phyloP scores from a whole-genome alignment of 2,888 invertebrate genomes.

The Brassicogethes aeneus region DNA sequence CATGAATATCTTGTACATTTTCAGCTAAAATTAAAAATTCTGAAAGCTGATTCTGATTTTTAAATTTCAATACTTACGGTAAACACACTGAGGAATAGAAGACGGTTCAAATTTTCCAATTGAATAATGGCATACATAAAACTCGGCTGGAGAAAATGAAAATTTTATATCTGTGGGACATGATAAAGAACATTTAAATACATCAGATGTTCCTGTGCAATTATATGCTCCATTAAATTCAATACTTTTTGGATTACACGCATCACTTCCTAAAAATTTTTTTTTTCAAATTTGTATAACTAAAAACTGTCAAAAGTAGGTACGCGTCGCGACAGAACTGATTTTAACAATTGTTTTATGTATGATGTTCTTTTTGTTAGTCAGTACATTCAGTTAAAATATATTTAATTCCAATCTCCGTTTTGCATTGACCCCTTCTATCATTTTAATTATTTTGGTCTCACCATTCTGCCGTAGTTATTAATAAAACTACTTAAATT shows the following conservation, averaged over 20 bases:
- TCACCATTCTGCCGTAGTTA: no score
- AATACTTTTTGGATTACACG: constrained; percentile 53
- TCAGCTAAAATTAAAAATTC: constrained; percentile 19
- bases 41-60: no score
- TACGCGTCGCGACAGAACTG: no score
- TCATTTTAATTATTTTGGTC: no score
- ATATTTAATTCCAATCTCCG: no score
- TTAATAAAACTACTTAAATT: no score
- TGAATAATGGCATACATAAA: constrained; percentile 59
- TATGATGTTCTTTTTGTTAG: no score
- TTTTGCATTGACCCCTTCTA: no score
- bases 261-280: constrained; percentile 48
- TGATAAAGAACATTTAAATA: constrained; percentile 53
- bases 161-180: constrained; percentile 60
- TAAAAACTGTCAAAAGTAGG: no score
- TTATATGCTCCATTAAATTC: constrained; percentile 70
- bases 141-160: constrained; percentile 48
- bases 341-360: no score
- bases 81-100: constrained; percentile 65
- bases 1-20: constrained; percentile 21
- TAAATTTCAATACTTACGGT: constrained; percentile 40
- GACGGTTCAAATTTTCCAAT: constrained; percentile 57
- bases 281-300: no score
- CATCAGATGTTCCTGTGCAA: constrained; percentile 54
- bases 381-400: no score